Base-by-base conservation (phyloP, 2,113 vertebrate species). In the Tylochromis polylepis region DNA sequence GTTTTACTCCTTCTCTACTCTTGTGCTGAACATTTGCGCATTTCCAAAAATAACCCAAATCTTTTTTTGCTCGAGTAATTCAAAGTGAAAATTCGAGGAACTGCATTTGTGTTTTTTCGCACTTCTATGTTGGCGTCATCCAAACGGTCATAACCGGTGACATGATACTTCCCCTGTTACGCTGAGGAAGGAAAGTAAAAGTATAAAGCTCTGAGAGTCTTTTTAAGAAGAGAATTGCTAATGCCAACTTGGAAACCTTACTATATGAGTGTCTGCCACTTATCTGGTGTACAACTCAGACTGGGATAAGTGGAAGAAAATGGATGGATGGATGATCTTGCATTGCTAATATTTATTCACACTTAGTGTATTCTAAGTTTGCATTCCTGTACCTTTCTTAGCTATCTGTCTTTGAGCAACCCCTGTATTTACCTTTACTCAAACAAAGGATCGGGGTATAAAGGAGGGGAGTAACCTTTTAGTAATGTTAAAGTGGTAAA, bases 331-430 rank as follows among this genome's bases (percentile, higher is more conserved):
- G 36, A 0, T 5, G 11, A 22, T 1, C 22, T 70, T 70, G 36
- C 36, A 41, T 70, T 70, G 1, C 62, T 15, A 41, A 41, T 36
- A 70, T 70, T 70, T 6, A 70, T 70, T 70, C 7, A 24, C 4
- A 41, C 7, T 67, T 15, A 9, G 22, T 67, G 20, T 38, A 20
- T 67, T 22, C 34, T 41, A 22, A 41, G 41, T 67, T 41, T 67
- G 62, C 20, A 14, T 22, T 67, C 7, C 0, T 3, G 1, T 70
- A 0, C n/a, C n/a, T 70, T 70, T 70, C 12, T 2, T 43, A 24
- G 36, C 12, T 70, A 24, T 16, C 12, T 43, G 38, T 24, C n/a
- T 70, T 70, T 41, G 0, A 43, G n/a, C 6, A 14, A 8, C 11
- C 41, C 20, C 20, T 3, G 2, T 22, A 70, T 70, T 70, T 70